Conservation (phyloP, 2,797 vertebrate genomes). For the Dendrocincla fuliginosa region DNA sequence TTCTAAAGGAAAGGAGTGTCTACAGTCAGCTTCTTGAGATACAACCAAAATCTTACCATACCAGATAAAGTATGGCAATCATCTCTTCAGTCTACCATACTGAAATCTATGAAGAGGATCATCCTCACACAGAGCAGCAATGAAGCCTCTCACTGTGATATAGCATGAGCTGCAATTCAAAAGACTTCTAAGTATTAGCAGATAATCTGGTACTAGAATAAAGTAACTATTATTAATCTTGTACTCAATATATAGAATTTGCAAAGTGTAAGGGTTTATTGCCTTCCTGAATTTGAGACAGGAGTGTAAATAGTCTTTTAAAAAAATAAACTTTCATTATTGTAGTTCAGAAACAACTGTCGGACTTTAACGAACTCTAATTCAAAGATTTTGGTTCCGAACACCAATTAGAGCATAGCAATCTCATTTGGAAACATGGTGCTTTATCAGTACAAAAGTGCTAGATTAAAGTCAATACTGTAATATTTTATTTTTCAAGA, state of each 20-base stretch:
- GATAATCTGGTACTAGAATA: background rate
- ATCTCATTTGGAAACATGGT: background rate
- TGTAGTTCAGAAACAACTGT: background rate
- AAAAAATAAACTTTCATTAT: background rate
- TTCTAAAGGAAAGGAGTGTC: background rate
- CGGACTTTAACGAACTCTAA: background rate
- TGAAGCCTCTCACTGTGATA: background rate
- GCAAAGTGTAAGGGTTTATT: background rate
- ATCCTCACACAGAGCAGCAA: background rate
- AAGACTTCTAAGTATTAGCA: background rate
- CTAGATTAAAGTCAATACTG: constrained; percentile 14
- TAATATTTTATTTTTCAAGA: constrained; percentile 20
- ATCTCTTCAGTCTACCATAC: background rate
- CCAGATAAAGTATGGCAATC: background rate
- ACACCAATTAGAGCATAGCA: background rate
- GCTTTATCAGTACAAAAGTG: background rate
- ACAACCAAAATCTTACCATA: background rate
- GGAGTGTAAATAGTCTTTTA: background rate
- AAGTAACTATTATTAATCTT: background rate
- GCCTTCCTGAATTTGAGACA: background rate
- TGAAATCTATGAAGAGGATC: background rate
- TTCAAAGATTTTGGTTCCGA: background rate
- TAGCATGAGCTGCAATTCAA: background rate
- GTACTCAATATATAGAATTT: background rate
- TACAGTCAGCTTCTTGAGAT: background rate